Evolutionary conservation across 37 sponge, comb jelly and placozoan species (phyloP), one percentile per base, ranked within the genome.

Genomic region (Beroe ovata): DNA sequence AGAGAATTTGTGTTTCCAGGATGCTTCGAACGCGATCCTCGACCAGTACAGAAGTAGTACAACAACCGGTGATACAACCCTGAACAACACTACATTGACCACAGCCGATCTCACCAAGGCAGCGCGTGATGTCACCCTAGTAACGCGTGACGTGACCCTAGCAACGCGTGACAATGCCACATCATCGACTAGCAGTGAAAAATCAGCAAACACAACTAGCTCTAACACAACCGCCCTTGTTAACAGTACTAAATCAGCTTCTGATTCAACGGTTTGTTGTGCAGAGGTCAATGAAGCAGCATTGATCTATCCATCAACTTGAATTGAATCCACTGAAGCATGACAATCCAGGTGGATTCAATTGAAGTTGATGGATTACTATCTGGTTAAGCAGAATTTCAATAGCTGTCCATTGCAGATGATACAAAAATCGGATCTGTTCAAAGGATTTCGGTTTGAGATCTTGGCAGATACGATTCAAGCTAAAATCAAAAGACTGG

Each of bases 341-440:
- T n/a, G n/a, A n/a, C n/a, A n/a, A n/a, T n/a, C n/a, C n/a, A n/a
- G n/a, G n/a, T n/a, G n/a, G n/a, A n/a, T n/a, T n/a, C n/a, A n/a
- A n/a, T n/a, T n/a, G n/a, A n/a, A n/a, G n/a, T n/a, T n/a, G n/a
- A n/a, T n/a, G n/a, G n/a, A n/a, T n/a, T n/a, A n/a, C n/a, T n/a
- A n/a, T n/a, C n/a, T n/a, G n/a, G n/a, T n/a, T n/a, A n/a, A n/a
- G n/a, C n/a, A n/a, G n/a, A n/a, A n/a, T n/a, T n/a, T n/a, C n/a
- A n/a, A n/a, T n/a, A n/a, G n/a, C n/a, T n/a, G n/a, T 47, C 11
- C 25, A 1, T 40, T 77, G 38, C 84, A 77, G 84, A 77, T 42
- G 84, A 2, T 42, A 77, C 19, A 6, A 42, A 77, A 77, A 40
- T 77, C 84, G 47, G 84, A 77, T n/a, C 54, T 77, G 84, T 77